Evolutionary conservation across 2,113 vertebrate species (phyloP).

Genomic region (Callocephalon fimbriatum): DNA sequence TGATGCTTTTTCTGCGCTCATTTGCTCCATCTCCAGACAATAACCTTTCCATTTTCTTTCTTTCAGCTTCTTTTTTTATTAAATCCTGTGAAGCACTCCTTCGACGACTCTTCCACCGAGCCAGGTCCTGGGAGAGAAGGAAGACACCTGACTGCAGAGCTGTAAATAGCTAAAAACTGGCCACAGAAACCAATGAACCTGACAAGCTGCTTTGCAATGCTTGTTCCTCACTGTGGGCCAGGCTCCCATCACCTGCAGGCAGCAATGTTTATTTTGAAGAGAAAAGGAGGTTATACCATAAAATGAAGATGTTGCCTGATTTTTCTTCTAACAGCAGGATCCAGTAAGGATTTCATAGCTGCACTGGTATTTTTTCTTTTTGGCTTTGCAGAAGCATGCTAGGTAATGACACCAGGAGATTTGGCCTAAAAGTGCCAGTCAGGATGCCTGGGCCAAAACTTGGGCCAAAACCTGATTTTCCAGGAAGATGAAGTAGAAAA

Average conservation of each 20-base stretch:
- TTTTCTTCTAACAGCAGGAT: neutral
- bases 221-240: neutral
- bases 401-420: neutral
- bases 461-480: neutral
- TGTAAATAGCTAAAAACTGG: neutral
- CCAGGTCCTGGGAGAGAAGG: slow-evolving; percentile 84
- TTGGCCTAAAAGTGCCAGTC: neutral
- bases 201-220: neutral
- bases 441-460: neutral
- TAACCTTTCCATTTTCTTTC: slow-evolving; percentile 93
- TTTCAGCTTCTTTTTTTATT: slow-evolving; percentile 96
- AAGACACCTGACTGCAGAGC: neutral
- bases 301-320: neutral
- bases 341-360: neutral
- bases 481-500: neutral
- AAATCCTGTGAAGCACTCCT: slow-evolving; percentile 95
- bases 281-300: neutral
- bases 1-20: slow-evolving; percentile 93
- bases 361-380: neutral
- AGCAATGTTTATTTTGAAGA: neutral
- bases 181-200: neutral
- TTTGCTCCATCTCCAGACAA: slow-evolving; percentile 75
- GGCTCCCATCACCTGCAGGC: neutral
- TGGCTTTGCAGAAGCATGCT: neutral
- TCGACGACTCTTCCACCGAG: slow-evolving; percentile 93